phyloP scores from a whole-genome alignment of 2,113 vertebrate species.

The Gallinago jamesoni region DNA sequence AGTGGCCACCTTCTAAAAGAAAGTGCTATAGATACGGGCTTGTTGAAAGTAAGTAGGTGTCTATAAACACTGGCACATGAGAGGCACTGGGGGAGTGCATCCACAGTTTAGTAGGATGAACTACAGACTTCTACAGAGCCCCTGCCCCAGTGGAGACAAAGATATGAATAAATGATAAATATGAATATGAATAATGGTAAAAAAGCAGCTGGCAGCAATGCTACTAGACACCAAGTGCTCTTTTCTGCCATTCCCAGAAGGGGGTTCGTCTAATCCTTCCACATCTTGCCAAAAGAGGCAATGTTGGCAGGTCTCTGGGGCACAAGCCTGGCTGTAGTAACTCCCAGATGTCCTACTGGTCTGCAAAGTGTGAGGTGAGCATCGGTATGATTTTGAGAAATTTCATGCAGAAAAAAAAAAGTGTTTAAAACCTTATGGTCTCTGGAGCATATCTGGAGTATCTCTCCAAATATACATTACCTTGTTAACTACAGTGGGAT shows the following conservation, averaged over 20 bases:
- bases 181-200: not conserved
- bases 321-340: not conserved
- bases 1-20: not conserved
- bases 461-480: not conserved
- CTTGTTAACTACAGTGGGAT: not conserved
- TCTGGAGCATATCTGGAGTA: not conserved
- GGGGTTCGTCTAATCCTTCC: accelerated
- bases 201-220: not conserved
- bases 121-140: too few relatives aligned
- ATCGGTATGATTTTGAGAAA: not conserved
- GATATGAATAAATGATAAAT: not conserved
- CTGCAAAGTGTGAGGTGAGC: not conserved
- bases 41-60: not conserved
- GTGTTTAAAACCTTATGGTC: not conserved
- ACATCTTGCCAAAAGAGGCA: not conserved
- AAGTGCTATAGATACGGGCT: not conserved
- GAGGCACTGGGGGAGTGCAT: not conserved
- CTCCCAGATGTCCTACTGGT: not conserved
- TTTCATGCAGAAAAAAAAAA: too few relatives aligned
- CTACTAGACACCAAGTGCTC: not conserved
- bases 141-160: not conserved
- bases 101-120: not conserved
- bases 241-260: not conserved
- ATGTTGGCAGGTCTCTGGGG: not conserved
- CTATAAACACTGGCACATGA: not conserved